These are phyloP conservation scores for Semnornis frantzii DNA, from an alignment of 2,113 vertebrate species.

Conservation along the genomic window DNA sequence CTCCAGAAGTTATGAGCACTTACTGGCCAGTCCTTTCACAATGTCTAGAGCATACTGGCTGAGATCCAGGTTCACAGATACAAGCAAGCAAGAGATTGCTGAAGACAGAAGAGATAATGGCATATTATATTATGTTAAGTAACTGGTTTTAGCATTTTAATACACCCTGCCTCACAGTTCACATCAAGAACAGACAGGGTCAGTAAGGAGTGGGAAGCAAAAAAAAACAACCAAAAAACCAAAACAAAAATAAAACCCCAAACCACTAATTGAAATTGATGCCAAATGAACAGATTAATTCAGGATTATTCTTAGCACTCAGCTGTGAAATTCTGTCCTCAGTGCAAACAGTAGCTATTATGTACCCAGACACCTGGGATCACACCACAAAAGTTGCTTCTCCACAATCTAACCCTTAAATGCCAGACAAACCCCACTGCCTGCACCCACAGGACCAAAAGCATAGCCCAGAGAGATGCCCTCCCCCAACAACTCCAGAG, in stretches of 20 bases:
- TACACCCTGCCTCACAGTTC: not conserved
- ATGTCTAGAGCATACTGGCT: constrained; percentile 96
- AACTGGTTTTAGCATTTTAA: not conserved
- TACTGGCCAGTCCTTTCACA: constrained; percentile 91
- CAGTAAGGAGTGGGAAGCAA: not conserved
- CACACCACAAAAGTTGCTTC: not conserved
- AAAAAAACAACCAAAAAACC: not conserved
- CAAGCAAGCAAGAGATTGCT: constrained; percentile 90
- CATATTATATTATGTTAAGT: not conserved
- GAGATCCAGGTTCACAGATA: constrained; percentile 92
- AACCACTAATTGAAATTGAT: not conserved
- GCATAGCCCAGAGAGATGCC: not conserved
- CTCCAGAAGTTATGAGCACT: constrained; percentile 45
- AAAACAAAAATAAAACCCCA: too few relatives aligned
- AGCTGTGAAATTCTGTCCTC: not conserved
- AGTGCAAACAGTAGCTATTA: not conserved
- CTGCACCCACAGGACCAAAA: not conserved
- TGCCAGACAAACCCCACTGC: not conserved
- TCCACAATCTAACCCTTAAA: not conserved
- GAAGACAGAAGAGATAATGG: not conserved
- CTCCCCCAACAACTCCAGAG: not conserved
- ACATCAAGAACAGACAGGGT: not conserved
- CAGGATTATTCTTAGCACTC: constrained; percentile 24
- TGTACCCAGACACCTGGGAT: not conserved
- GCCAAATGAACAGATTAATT: not conserved